These are phyloP conservation scores for Tragelaphus eurycerus DNA, from an alignment of 2,797 vertebrate species.

Conservation along the genomic window DNA sequence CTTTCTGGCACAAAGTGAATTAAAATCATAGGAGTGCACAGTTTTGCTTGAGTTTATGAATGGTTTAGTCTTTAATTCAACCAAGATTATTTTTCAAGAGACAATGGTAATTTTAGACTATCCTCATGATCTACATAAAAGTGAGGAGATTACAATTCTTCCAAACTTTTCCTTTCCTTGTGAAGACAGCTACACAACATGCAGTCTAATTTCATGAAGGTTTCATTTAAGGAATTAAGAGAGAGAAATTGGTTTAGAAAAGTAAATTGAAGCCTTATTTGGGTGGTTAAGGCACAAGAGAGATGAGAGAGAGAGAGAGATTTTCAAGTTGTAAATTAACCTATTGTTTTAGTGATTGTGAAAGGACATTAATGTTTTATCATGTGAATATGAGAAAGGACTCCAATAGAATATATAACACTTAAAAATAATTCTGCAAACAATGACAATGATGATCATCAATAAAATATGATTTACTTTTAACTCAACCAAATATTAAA, in stretches of 20 bases:
- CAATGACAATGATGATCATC: not conserved
- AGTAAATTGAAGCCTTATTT: not conserved
- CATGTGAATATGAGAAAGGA: conserved; percentile 43
- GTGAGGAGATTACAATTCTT: not conserved
- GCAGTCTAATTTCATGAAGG: not conserved
- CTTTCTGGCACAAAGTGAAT: conserved; percentile 67
- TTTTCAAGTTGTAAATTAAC: conserved; percentile 46
- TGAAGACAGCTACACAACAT: not conserved
- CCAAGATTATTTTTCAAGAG: conserved; percentile 64
- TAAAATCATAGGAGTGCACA: conserved; percentile 64
- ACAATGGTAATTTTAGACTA: conserved; percentile 46
- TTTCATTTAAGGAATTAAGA: not conserved
- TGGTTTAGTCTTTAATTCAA: conserved; percentile 67
- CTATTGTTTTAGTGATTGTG: not conserved
- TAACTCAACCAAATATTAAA: not conserved
- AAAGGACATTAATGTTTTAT: conserved; percentile 59
- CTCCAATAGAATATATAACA: not conserved
- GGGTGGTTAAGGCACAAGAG: not conserved
- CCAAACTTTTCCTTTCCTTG: not conserved
- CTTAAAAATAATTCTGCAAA: not conserved
- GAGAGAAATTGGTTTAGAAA: not conserved
- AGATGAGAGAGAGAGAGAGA: not conserved
- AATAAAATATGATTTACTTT: not conserved
- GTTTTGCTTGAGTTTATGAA: conserved; percentile 67
- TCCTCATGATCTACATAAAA: conserved; percentile 9